These are phyloP conservation scores for Brachionus plicatilis DNA, from an alignment of 1,140 invertebrate genomes.

Conservation along the genomic window DNA sequence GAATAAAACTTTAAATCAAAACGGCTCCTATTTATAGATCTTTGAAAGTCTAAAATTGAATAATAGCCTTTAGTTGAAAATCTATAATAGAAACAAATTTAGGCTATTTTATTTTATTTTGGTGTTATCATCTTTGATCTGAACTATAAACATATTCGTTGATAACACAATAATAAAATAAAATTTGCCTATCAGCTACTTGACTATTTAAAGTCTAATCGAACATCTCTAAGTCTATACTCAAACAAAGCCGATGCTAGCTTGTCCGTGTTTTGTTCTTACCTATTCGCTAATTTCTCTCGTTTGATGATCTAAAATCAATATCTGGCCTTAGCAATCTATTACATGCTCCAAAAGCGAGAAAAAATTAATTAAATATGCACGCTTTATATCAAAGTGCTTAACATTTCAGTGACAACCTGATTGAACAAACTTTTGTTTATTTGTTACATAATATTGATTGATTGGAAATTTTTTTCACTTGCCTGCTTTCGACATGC, in stretches of 20 bases:
- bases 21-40: neutral
- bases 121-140: conserved; percentile 1
- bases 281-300: conserved; percentile 3
- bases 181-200: conserved; percentile 32
- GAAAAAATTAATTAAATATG: neutral
- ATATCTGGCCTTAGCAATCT: conserved; percentile 15
- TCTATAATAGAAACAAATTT: neutral
- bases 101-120: conserved; percentile 4
- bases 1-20: neutral
- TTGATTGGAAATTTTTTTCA: neutral
- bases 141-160: conserved; percentile 11
- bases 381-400: neutral
- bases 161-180: neutral
- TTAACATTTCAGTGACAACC: neutral
- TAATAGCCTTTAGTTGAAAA: conserved; percentile 4
- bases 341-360: conserved; percentile 16
- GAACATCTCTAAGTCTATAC: neutral
- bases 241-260: neutral
- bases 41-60: conserved; percentile 1
- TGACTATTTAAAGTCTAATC: neutral
- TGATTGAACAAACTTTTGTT: conserved; percentile 11
- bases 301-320: neutral
- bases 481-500: neutral
- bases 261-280: neutral
- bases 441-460: conserved; percentile 2